These are phyloP conservation scores for Tetrapedia diversipes DNA, from an alignment of 2,888 invertebrate genomes.

Conservation along the genomic window DNA sequence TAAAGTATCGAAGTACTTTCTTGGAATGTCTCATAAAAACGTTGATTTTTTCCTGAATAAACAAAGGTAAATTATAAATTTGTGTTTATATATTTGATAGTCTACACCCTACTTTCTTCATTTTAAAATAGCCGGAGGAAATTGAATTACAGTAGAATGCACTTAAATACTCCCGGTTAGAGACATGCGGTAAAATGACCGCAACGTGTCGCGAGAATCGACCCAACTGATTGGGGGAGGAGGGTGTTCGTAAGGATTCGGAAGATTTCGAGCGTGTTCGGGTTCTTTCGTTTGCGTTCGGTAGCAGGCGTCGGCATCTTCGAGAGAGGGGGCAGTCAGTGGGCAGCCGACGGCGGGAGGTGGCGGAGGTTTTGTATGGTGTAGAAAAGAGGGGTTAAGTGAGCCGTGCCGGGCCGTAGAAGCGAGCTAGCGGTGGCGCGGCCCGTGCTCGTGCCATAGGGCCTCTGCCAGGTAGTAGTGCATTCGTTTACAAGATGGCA, in stretches of 20 bases:
- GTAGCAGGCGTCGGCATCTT: slow-evolving; percentile 48
- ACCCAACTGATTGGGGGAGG: rapidly evolving
- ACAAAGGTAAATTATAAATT: slow-evolving; percentile 16
- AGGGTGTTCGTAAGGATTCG: slow-evolving; percentile 25
- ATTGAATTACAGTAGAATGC: too few relatives aligned
- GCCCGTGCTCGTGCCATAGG: slow-evolving; percentile 71
- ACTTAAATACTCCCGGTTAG: not conserved
- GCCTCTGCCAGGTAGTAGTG: slow-evolving; percentile 82
- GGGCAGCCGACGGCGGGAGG: slow-evolving; percentile 65
- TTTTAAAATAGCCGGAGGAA: not conserved
- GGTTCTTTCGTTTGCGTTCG: slow-evolving; percentile 27
- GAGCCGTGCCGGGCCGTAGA: slow-evolving; percentile 65
- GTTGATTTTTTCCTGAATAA: slow-evolving; percentile 38
- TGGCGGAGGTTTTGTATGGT: slow-evolving; percentile 64
- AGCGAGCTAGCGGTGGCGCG: slow-evolving; percentile 67
- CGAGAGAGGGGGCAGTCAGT: slow-evolving; percentile 61
- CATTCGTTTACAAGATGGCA: slow-evolving; percentile 90
- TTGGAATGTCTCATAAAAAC: slow-evolving; percentile 22
- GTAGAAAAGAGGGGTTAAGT: slow-evolving; percentile 63
- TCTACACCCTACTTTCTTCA: not conserved
- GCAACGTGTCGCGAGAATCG: not conserved
- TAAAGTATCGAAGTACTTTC: slow-evolving; percentile 49
- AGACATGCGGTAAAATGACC: not conserved
- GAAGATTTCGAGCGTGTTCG: slow-evolving; percentile 9
- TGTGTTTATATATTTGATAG: not conserved